Evolutionary conservation across 1,140 invertebrate species (phyloP).

Genomic region (Magallana angulata): DNA sequence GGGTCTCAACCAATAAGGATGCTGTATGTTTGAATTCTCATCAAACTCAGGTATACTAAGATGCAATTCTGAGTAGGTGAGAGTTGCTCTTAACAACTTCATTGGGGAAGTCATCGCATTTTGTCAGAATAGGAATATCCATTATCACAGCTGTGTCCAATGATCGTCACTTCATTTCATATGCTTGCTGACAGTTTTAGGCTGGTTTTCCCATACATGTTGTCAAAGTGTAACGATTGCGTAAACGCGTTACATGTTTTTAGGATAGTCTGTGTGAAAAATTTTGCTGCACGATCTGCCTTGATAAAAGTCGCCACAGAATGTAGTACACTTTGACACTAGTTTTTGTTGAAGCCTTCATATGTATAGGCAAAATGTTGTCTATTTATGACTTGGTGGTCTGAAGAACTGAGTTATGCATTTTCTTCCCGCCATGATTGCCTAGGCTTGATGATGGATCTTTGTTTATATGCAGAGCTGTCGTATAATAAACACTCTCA

Average conservation of each 20-base stretch:
- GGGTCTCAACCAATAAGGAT: conserved; percentile 59
- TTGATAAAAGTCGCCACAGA: conserved; percentile 22
- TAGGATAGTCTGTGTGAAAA: conserved; percentile 22
- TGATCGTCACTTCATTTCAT: conserved; percentile 6
- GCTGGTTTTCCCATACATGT: conserved; percentile 41
- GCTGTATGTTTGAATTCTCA: conserved; percentile 40
- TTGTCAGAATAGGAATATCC: conserved; percentile 39
- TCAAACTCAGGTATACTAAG: conserved; percentile 48
- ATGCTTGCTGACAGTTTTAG: conserved; percentile 5
- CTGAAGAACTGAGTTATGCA: too few relatives aligned
- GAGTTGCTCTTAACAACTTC: not conserved
- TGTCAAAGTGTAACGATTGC: conserved; percentile 52
- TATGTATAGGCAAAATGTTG: not conserved
- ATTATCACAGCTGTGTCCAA: not conserved
- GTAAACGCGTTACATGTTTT: conserved; percentile 47
- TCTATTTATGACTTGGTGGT: conserved; percentile 38
- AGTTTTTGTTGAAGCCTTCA: not conserved
- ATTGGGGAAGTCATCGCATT: conserved; percentile 46
- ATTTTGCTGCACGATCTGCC: conserved; percentile 57
- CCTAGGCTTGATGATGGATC: not conserved
- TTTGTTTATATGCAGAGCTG: not conserved
- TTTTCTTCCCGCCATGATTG: too few relatives aligned
- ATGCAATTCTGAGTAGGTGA: conserved; percentile 42
- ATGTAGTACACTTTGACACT: conserved; percentile 19
- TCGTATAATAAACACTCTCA: conserved; percentile 34